Evolutionary conservation across 2,113 vertebrate species (phyloP).

Genomic region (Telmatochromis brachygnathus): DNA sequence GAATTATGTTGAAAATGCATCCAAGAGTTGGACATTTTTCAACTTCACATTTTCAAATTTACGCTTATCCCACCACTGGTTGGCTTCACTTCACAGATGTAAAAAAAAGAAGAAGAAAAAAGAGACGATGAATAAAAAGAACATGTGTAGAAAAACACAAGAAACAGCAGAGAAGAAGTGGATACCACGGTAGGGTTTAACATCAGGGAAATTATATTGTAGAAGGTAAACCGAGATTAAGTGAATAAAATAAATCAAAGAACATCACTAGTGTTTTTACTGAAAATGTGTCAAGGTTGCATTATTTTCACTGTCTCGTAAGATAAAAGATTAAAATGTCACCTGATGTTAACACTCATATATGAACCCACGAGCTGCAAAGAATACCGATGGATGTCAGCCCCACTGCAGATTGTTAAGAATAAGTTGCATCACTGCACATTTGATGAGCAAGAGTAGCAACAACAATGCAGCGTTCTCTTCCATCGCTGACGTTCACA

Average conservation of each 20-base stretch:
- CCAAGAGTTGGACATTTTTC: neutral
- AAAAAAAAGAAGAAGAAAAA: neutral
- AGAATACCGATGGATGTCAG: neutral
- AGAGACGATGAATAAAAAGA: neutral
- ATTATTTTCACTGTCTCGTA: neutral
- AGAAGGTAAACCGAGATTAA: neutral
- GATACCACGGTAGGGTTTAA: neutral
- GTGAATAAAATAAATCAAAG: neutral
- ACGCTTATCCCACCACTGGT: neutral
- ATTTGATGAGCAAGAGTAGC: neutral
- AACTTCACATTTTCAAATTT: neutral
- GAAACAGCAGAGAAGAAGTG: neutral
- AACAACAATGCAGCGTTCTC: neutral
- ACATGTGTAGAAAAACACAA: neutral
- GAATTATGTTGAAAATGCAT: neutral
- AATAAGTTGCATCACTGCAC: neutral
- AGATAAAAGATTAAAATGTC: neutral
- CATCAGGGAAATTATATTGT: neutral
- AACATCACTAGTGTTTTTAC: neutral
- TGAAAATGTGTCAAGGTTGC: neutral
- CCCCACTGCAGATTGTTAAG: neutral
- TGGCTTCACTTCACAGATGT: neutral
- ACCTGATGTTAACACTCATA: neutral
- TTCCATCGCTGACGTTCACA: neutral
- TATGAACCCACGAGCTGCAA: neutral